phyloP scores from a whole-genome alignment of 1,140 invertebrate genomes.

The Notospermus geniculatus region DNA sequence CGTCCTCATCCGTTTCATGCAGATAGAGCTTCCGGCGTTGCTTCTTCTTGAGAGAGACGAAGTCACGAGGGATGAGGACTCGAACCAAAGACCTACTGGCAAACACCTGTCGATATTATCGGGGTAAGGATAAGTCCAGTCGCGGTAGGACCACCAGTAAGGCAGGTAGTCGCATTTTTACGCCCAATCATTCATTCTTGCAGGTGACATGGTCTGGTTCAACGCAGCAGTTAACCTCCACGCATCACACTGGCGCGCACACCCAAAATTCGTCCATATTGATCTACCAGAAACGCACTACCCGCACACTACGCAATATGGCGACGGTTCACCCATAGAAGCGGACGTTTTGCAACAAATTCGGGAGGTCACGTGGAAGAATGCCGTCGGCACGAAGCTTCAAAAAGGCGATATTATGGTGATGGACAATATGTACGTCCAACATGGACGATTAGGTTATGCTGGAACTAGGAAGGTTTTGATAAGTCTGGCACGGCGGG shows the following conservation, averaged over 20 bases:
- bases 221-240: background rate
- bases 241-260: constrained; percentile 4
- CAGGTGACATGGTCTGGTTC: constrained; percentile 6
- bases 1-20: background rate
- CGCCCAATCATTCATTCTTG: too few species aligned
- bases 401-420: background rate
- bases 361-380: constrained; percentile 2
- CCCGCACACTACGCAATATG: background rate
- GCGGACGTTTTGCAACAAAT: constrained; percentile 3
- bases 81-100: background rate
- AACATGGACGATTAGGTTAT: constrained; percentile 3
- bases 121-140: too few species aligned
- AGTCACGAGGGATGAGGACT: background rate
- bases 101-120: too few species aligned
- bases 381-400: constrained; percentile 1
- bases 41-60: background rate
- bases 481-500: too few species aligned
- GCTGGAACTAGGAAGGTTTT: background rate
- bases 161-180: too few species aligned
- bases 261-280: background rate
- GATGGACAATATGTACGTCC: background rate
- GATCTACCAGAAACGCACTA: constrained; percentile 4
- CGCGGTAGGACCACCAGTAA: too few species aligned
- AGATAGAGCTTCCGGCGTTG: background rate
- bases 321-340: background rate